Base-by-base conservation (phyloP, 2,888 invertebrate species). In the Gonocerus acuteangulatus region DNA sequence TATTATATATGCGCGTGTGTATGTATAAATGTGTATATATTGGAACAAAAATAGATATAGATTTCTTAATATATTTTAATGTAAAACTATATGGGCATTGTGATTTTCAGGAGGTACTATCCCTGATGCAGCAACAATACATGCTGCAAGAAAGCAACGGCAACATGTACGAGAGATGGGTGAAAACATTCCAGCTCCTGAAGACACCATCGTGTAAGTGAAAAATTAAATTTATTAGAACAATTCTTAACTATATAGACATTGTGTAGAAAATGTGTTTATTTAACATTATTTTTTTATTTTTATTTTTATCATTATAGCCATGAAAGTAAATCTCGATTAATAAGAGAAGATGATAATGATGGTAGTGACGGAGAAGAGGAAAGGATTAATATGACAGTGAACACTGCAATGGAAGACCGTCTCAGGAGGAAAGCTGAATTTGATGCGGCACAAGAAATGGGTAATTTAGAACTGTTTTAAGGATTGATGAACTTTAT, bases 51-150 rank as follows among this genome's bases (percentile, higher is more conserved):
- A n/a, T n/a, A n/a, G n/a, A n/a, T n/a, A n/a, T n/a, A n/a, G n/a
- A n/a, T n/a, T n/a, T n/a, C n/a, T n/a, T n/a, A n/a, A n/a, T n/a
- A n/a, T n/a, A n/a, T n/a, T n/a, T n/a, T n/a, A n/a, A n/a, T n/a
- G n/a, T n/a, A n/a, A n/a, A n/a, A n/a, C n/a, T n/a, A n/a, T n/a
- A n/a, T n/a, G n/a, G n/a, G n/a, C n/a, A n/a, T n/a, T 61, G 21
- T 60, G 65, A 54, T 54, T 60, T 64, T 19, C 56, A 67, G 66
- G 80, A 72, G 95, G 95, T 15, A 86, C 85, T 68, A 96, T 96
- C 72, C 96, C 97, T 9, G 96, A 97, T 79, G 96, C 97, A 9
- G 93, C 93, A 57, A 89, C 95, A 81, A 97, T 99, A 74, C 96
- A 96, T 78, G 94, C 94, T 68, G 95, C 95, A 11, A 82, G 95